Base-by-base conservation (phyloP, 2,113 vertebrate genomes). In the Hippocampus guttulatus region DNA sequence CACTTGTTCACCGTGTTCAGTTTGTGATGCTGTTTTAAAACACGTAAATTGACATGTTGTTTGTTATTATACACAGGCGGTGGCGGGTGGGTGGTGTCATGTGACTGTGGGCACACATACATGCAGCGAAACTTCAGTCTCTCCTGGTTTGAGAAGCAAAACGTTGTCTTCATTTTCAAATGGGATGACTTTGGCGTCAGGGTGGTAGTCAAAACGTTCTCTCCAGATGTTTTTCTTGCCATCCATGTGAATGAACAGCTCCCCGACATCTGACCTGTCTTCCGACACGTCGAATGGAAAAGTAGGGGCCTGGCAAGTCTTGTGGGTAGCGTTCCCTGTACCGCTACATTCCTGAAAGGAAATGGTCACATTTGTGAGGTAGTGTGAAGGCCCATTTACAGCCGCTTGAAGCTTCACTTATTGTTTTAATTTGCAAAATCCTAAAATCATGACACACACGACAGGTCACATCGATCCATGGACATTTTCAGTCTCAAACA, bases 231-330 rank as follows among this genome's bases (percentile, higher is more conserved):
- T 67, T 0, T 45, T 1, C 8, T 87, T 72, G 1, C 94, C 92
- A 0, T 97, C 96, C 81, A 94, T 92, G 70, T 88, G 67, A 78
- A 93, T 87, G 0, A 77, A 94, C 71, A 99, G 88, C 64, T 77
- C 82, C 45, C 95, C 96, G 0, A 0, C 67, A 41, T 84, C 87
- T 27, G 77, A 80, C 12, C 84, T 84, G 18, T 83, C 87, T 63
- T 88, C 91, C 27, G 70, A 77, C 8, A 84, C 79, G 57, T 84
- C 87, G 67, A 86, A 68, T 40, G 75, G 58, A 62, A 88, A 93
- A n/a, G 54, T 75, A 0, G 96, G 96, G 43, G 91, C 84, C 63
- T 0, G 80, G 84, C 97, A 99, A 71, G 93, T 89, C 84, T 92
- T 83, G 25, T 18, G 79, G 8, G 88, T 88, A 0, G 91, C 79